Evolutionary conservation across 2,797 vertebrate species (phyloP).

Genomic region (Mormyrus hasselquistii): DNA sequence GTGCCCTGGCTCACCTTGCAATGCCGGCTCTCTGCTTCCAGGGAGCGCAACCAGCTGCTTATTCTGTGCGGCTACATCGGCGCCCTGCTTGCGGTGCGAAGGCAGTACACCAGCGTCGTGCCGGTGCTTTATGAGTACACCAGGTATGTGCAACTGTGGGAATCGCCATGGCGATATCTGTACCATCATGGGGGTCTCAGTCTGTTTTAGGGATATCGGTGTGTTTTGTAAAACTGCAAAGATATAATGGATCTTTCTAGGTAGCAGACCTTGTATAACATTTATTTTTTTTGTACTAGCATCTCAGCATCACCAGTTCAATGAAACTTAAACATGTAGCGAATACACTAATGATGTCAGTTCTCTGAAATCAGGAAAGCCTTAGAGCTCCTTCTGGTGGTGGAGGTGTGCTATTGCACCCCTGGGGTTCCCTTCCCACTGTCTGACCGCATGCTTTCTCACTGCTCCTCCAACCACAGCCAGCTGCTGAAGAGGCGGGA

Average conservation of each 20-base stretch:
- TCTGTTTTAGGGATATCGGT: background rate
- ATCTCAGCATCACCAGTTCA: background rate
- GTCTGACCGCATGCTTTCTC: background rate
- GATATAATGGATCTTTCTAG: background rate
- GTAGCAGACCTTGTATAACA: background rate
- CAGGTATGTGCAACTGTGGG: conserved; percentile 61
- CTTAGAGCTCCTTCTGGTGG: background rate
- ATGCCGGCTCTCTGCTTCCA: conserved; percentile 38
- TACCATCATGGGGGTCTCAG: background rate
- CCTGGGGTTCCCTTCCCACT: background rate
- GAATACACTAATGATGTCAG: background rate
- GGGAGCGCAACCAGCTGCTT: conserved; percentile 83
- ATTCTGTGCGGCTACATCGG: conserved; percentile 86
- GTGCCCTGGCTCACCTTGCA: background rate
- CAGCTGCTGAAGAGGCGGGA: conserved; percentile 88
- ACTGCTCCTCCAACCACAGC: conserved; percentile 50
- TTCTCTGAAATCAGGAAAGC: background rate
- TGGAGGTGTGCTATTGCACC: background rate
- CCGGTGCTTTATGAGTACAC: conserved; percentile 94
- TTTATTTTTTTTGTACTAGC: background rate
- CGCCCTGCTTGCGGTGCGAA: conserved; percentile 79
- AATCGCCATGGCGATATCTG: background rate
- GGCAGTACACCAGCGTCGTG: conserved; percentile 80
- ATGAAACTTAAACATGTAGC: background rate
- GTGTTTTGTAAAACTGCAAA: background rate